Evolutionary conservation across 2,113 vertebrate species (phyloP).

Genomic region (Elephantulus edwardii): DNA sequence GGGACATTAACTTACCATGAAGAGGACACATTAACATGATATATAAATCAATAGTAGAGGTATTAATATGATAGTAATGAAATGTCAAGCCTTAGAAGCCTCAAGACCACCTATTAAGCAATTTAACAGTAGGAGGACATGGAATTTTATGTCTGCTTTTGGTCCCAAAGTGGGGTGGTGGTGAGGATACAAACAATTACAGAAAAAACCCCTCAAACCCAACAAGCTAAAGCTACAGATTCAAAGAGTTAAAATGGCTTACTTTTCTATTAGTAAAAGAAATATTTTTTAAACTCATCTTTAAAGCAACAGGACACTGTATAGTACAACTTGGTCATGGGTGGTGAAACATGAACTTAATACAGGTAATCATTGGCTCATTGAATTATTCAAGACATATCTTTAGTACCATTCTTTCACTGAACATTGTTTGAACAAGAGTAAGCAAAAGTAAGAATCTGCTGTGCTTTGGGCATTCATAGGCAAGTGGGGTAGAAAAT

Average conservation of each 20-base stretch:
- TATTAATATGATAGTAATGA: conserved; percentile 40
- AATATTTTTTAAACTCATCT: conserved; percentile 17
- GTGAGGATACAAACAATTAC: too few relatives aligned
- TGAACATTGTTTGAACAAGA: not conserved
- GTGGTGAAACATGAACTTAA: not conserved
- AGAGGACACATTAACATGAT: conserved; percentile 31
- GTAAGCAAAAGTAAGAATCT: not conserved
- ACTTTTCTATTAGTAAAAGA: not conserved
- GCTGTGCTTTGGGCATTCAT: not conserved
- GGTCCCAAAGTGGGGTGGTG: not conserved
- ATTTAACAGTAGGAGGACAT: not conserved
- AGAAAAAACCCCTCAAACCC: too few relatives aligned
- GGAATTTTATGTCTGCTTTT: not conserved
- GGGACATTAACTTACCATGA: conserved; percentile 29
- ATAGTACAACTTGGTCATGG: not conserved
- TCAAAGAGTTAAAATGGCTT: not conserved
- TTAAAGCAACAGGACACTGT: not conserved
- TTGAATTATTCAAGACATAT: conserved; percentile 5
- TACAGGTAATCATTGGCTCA: not conserved
- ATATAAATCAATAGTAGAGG: conserved; percentile 10
- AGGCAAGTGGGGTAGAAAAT: not conserved
- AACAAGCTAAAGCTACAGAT: not conserved
- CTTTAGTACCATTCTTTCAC: not conserved
- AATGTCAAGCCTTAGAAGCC: not conserved
- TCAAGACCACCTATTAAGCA: not conserved